Evolutionary conservation across 2,797 vertebrate genomes (phyloP).

Genomic region (Threskiornis aethiopicus): DNA sequence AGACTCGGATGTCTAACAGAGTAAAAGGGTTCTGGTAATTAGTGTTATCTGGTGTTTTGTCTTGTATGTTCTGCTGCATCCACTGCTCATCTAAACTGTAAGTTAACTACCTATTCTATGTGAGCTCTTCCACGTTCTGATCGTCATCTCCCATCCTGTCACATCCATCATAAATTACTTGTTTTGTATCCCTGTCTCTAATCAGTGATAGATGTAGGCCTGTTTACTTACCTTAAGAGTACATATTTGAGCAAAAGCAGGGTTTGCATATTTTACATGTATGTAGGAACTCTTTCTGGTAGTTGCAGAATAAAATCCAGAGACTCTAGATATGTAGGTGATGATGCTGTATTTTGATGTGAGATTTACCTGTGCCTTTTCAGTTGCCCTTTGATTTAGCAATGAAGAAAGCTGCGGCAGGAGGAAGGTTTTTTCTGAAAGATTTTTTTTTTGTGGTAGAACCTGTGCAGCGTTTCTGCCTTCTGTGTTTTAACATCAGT

Average conservation of each 20-base stretch:
- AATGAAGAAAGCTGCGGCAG: background rate
- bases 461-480: background rate
- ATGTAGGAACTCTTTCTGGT: background rate
- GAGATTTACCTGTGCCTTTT: background rate
- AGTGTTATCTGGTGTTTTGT: background rate
- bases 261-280: rapidly evolving
- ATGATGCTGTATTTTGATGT: background rate
- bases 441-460: background rate
- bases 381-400: background rate
- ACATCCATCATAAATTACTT: background rate
- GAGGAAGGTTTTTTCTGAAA: background rate
- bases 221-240: background rate
- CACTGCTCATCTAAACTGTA: background rate
- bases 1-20: background rate
- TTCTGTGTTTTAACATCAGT: background rate
- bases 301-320: background rate
- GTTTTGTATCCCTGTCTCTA: background rate
- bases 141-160: background rate
- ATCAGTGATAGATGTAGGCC: background rate
- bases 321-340: background rate
- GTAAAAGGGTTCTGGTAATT: background rate
- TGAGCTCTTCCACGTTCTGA: rapidly evolving
- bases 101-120: background rate
- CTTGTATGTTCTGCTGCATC: background rate
- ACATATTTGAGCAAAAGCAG: background rate